phyloP scores from a whole-genome alignment of 1,140 invertebrate species.

The Sinonovacula constricta region DNA sequence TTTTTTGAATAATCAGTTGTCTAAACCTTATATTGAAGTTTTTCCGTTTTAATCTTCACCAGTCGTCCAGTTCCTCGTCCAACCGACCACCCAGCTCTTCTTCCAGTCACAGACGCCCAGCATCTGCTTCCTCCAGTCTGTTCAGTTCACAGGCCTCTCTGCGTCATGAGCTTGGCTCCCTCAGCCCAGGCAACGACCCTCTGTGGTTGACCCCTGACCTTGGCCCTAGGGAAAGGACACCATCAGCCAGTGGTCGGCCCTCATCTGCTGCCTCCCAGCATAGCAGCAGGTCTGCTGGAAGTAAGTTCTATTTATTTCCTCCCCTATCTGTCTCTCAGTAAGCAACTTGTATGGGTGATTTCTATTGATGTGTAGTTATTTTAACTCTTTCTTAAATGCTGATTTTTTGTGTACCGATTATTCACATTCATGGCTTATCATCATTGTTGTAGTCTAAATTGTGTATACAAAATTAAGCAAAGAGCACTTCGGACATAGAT shows the following conservation, averaged over 20 bases:
- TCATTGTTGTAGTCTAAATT: background rate
- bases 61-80: background rate
- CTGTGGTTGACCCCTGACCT: no score
- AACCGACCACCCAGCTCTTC: background rate
- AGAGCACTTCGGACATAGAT: background rate
- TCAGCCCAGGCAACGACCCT: background rate
- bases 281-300: slow-evolving; percentile 27
- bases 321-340: background rate
- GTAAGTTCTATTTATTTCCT: slow-evolving; percentile 2
- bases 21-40: background rate
- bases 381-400: background rate
- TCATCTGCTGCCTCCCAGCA: slow-evolving; percentile 4
- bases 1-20: background rate
- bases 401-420: background rate
- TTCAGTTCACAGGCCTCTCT: slow-evolving; percentile 32
- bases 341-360: background rate
- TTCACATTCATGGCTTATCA: background rate
- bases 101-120: background rate
- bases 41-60: background rate
- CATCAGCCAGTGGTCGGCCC: background rate
- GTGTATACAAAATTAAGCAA: background rate
- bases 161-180: slow-evolving; percentile 15
- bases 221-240: background rate
- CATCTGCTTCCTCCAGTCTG: slow-evolving; percentile 21
- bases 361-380: background rate